Conservation (phyloP, 2,888 invertebrate species). For the Lasioglossum oenotherae region DNA sequence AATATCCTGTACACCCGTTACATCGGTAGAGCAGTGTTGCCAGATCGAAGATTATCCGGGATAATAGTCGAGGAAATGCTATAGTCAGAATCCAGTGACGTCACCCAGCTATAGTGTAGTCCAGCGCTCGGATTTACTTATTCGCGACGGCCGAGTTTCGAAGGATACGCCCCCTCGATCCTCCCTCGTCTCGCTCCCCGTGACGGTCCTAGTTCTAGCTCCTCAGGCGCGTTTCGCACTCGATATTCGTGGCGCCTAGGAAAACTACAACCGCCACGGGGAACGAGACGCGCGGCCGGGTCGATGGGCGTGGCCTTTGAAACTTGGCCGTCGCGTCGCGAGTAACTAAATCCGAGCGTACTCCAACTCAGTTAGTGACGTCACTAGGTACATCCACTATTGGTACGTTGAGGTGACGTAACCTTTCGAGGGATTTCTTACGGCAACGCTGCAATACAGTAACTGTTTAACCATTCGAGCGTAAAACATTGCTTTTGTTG, state of each 20-base stretch:
- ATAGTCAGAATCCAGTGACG: not conserved
- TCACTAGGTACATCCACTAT: not conserved
- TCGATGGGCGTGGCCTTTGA: no score
- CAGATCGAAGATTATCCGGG: not conserved
- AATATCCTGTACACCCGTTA: slow-evolving; percentile 1
- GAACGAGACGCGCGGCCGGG: no score
- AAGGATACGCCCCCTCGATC: no score
- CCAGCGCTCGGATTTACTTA: no score
- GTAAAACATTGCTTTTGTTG: not conserved
- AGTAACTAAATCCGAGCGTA: no score
- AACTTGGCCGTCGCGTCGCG: no score
- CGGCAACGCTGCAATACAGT: not conserved
- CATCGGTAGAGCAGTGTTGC: not conserved
- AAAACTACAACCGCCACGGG: no score
- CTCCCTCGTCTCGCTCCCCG: no score
- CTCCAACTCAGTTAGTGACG: not conserved
- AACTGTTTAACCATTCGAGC: slow-evolving; percentile 32
- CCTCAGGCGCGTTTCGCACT: no score
- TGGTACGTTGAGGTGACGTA: not conserved
- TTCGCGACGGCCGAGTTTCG: no score
- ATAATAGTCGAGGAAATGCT: not conserved
- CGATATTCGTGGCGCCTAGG: no score
- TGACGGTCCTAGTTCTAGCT: no score
- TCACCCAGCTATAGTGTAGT: not conserved
- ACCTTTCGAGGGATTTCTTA: not conserved